phyloP scores from a whole-genome alignment of 2,797 vertebrate genomes.

The Austrolebias charrua region DNA sequence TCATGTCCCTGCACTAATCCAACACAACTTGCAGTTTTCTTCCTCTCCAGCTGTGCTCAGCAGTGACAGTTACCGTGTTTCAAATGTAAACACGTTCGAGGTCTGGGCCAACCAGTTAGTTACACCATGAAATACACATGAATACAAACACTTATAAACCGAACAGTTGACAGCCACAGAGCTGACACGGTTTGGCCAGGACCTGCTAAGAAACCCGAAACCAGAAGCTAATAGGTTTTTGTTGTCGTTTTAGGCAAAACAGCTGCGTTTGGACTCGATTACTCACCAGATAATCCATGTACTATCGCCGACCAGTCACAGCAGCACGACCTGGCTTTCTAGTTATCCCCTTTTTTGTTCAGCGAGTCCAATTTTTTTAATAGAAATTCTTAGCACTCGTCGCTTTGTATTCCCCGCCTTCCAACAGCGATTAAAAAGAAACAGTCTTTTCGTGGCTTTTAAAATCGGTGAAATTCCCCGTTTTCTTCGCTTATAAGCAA shows the following conservation, averaged over 20 bases:
- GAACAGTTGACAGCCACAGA: slow-evolving; percentile 17
- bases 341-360: slow-evolving; percentile 50
- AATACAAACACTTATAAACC: not conserved
- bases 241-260: not conserved
- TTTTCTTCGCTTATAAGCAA: slow-evolving; percentile 12
- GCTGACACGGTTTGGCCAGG: too few species aligned
- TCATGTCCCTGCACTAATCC: too few species aligned
- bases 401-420: slow-evolving; percentile 80
- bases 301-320: slow-evolving; percentile 62
- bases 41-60: not conserved
- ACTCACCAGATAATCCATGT: slow-evolving; percentile 86
- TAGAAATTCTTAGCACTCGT: slow-evolving; percentile 36
- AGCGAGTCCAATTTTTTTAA: slow-evolving; percentile 32
- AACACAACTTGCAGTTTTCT: not conserved
- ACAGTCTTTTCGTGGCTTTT: slow-evolving; percentile 37
- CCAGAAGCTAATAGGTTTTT: not conserved
- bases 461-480: slow-evolving; percentile 25
- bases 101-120: slow-evolving; percentile 47
- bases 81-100: slow-evolving; percentile 32
- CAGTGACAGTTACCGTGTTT: slow-evolving; percentile 21
- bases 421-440: slow-evolving; percentile 49
- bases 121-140: slow-evolving; percentile 15
- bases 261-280: slow-evolving; percentile 5
- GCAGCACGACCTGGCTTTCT: slow-evolving; percentile 47
- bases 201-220: too few species aligned